A percentile compares a stretch with the other conserved stretches of the same genome.
Conservation (phyloP, 2,797 vertebrate species). For the Pseudotriccus pelzelni region DNA sequence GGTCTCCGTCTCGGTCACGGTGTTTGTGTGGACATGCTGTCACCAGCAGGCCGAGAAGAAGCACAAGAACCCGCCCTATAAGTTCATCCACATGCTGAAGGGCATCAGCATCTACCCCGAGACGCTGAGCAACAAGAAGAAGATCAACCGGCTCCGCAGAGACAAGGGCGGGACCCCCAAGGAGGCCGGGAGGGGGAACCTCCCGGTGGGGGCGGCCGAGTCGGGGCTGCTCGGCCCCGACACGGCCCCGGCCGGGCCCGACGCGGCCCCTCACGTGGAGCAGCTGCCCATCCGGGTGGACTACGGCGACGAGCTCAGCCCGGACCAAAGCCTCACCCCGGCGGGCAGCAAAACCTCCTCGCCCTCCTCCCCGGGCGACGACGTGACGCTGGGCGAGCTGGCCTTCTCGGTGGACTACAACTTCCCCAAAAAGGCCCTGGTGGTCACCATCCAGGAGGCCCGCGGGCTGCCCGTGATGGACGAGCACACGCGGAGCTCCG, state of each 20-base stretch:
- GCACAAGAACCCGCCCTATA: conserved; percentile 82
- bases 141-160: conserved; percentile 81
- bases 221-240: conserved; percentile 33
- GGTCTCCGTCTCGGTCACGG: conserved; percentile 84
- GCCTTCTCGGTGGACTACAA: conserved; percentile 96
- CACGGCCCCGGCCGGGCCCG: background rate
- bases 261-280: conserved; percentile 54
- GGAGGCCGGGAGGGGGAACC: conserved; percentile 56
- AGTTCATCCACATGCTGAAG: conserved; percentile 98
- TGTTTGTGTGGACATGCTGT: conserved; percentile 94
- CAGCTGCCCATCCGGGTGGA: conserved; percentile 84
- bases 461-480: conserved; percentile 90
- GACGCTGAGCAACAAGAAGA: conserved; percentile 90
- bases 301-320: conserved; percentile 83
- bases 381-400: conserved; percentile 82
- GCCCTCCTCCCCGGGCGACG: conserved; percentile 85
- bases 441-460: conserved; percentile 92
- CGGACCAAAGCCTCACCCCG: conserved; percentile 84
- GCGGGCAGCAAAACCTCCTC: conserved; percentile 85
- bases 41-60: conserved; percentile 86
- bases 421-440: conserved; percentile 95
- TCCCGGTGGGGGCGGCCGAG: conserved; percentile 78
- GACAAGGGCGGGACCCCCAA: conserved; percentile 52
- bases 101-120: conserved; percentile 98
- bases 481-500: conserved; percentile 87